Conservation (phyloP, 2,113 vertebrate genomes). For the Oreotragus oreotragus region DNA sequence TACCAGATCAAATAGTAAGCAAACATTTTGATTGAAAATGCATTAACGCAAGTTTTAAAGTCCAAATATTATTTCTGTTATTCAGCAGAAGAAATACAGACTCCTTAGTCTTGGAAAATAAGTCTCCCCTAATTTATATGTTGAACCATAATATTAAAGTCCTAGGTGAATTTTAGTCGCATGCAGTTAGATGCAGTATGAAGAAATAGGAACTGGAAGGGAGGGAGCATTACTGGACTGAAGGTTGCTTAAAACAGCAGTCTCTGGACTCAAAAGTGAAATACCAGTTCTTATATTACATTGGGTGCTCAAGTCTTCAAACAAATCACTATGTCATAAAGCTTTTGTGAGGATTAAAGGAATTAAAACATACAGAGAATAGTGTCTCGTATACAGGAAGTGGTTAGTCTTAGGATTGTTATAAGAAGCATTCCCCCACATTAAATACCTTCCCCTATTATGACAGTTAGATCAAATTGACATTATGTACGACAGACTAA, state of each 20-base stretch:
- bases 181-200: background rate
- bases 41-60: background rate
- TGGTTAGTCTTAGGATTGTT: background rate
- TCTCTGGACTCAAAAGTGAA: background rate
- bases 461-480: background rate
- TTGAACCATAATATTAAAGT: background rate
- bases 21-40: background rate
- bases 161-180: background rate
- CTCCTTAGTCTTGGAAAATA: background rate
- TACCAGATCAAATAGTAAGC: background rate
- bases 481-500: background rate
- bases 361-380: background rate
- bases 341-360: background rate
- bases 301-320: background rate
- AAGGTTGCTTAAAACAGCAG: background rate
- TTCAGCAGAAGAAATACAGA: background rate
- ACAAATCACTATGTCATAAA: background rate
- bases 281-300: background rate
- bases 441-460: background rate
- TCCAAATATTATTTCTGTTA: background rate
- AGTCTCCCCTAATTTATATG: background rate
- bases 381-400: background rate
- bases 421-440: background rate
- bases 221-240: background rate
- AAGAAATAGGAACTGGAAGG: background rate